Evolutionary conservation across 2,797 vertebrate species (phyloP), one percentile per base, ranked within the genome.

Genomic region (Dendrocincla fuliginosa): DNA sequence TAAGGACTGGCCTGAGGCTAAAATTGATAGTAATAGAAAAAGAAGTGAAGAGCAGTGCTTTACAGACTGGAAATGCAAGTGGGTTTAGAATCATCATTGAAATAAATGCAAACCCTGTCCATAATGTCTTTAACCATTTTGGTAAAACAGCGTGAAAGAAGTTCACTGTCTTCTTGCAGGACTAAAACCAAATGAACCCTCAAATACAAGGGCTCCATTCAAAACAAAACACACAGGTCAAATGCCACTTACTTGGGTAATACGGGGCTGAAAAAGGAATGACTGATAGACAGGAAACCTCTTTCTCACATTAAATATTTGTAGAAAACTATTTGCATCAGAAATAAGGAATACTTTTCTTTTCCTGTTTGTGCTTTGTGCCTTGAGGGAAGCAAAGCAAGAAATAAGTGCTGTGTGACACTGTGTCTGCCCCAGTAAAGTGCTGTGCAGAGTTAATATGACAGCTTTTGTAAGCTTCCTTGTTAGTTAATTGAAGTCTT

Each of bases 401-500:
- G 88, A 92, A 90, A 37, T 67, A 87, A 89, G n/a, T 44, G 39
- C 71, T 41, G 19, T 61, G 89, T 87, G 88, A 85, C 90, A 87
- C 53, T 33, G 28, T 68, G 95, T 89, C 71, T 81, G 65, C 41
- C 33, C 61, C 65, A 89, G 16, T 16, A 75, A 95, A 96, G 93
- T 35, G 71, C 94, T 83, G 77, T 90, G 81, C 84, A 79, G 87
- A 93, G 90, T 87, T 86, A 95, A 93, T 67, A 63, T 53, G 85
- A 92, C 74, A 77, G 80, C 37, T 93, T 92, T 84, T 64, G 74
- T 87, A 87, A 96, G 97, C 90, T 96, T 90, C 80, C 90, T 80
- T 84, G 90, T 88, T 96, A 95, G 91, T 92, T 96, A 96, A 97
- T 82, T 80, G 73, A 97, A 97, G 74, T 95, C 64, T 68, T 69